Base-by-base conservation (phyloP, 1,140 invertebrate genomes). In the Cydia fagiglandana region DNA sequence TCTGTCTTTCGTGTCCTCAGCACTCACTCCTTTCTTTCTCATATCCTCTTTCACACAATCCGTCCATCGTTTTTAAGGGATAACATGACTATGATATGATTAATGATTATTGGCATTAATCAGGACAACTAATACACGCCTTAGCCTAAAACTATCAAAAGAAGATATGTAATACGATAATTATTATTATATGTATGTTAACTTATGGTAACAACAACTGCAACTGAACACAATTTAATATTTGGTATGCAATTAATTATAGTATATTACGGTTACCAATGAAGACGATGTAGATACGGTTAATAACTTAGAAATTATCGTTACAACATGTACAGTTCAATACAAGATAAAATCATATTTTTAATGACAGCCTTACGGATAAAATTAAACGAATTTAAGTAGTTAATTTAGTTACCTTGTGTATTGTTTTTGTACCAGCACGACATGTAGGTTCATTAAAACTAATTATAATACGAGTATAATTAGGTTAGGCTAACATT, bases 161-260 rank as follows among this genome's bases (percentile, higher is more conserved):
- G 38, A 41, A 7, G 1, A 2, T 38, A 30, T 30, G 30, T 30
- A 30, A 30, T 30, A 30, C 4, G 34, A 34, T 34, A 34, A 34
- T 34, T 34, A 34, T 34, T 5, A 34, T 6, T 34, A 34, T 6
- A 34, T 34, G 34, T 34, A 34, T 12, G 10, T 45, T 45, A 45
- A 45, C 41, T 45, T 45, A 13, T 13, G 41, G 41, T 45, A 45
- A 10, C 10, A 12, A 45, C 10, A 45, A 2, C 50, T 24, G 76
- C 77, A 78, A 77, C 80, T 76, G 64, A 56, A 56, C 53, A 56
- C 53, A 56, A 56, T 17, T 56, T 56, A 56, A 17, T 17, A 17
- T 7, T 56, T 56, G 12, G 7, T 47, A 4, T 47, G 45, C 45
- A 41, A 10, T 41, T 41, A 41, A 15, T 47, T 47, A 47, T 15